Conservation (phyloP, 2,797 vertebrate species). For the Sebastes matsubarae region DNA sequence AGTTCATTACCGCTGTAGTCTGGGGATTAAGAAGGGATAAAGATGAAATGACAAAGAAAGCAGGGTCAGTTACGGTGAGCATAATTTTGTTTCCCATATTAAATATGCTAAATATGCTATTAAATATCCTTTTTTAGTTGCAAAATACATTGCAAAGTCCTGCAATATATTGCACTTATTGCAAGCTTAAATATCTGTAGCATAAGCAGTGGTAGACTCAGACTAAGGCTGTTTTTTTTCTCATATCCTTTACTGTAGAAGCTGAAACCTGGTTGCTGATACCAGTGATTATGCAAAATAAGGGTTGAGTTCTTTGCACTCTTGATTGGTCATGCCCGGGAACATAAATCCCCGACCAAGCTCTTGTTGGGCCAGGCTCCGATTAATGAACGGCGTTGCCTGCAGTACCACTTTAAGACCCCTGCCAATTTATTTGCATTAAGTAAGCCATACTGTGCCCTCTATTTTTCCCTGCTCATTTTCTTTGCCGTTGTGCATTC, state of each 20-base stretch:
- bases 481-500: conserved; percentile 44
- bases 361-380: conserved; percentile 28
- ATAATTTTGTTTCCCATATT: not conserved
- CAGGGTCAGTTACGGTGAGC: not conserved
- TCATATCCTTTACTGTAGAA: conserved; percentile 9
- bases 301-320: conserved; percentile 21
- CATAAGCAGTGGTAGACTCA: conserved; percentile 12
- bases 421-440: conserved; percentile 64
- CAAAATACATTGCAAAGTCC: not conserved
- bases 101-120: not conserved
- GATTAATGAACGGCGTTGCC: conserved; percentile 47
- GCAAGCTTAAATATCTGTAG: conserved; percentile 10
- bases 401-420: conserved; percentile 44
- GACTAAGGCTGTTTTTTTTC: not conserved
- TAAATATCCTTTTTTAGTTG: not conserved
- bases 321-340: conserved; percentile 35
- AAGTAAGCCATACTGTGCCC: conserved; percentile 42
- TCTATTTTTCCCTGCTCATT: conserved; percentile 51
- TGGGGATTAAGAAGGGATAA: not conserved
- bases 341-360: conserved; percentile 37
- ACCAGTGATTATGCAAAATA: conserved; percentile 50
- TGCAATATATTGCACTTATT: conserved; percentile 10
- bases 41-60: not conserved
- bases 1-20: not conserved
- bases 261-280: conserved; percentile 36